Base-by-base conservation (phyloP, 1,140 invertebrate species). In the Melanaphis sacchari region DNA sequence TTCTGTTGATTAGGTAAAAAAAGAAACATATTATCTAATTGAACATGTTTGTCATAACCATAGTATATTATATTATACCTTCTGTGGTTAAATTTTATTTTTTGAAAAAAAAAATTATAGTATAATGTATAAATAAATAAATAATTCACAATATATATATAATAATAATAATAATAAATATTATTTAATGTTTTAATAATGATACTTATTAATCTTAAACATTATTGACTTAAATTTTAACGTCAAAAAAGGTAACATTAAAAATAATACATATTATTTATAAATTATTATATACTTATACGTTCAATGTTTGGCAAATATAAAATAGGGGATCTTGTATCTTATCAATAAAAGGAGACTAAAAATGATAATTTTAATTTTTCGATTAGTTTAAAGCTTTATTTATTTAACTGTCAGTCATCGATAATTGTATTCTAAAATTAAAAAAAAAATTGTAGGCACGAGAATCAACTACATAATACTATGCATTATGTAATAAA, bases 181-280 rank as follows among this genome's bases (percentile, higher is more conserved):
- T 82, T 38, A n/a, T 82, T 26, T 59, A 36, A 81, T 85, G 15
- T 84, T 43, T 41, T 84, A 43, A 40, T 87, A 90, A 90, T 31
- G 6, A 90, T 90, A 91, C 82, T 92, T 52, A 81, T 76, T 76
- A 76, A 91, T 9, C 91, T 92, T 92, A 92, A 92, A 84, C n/a
- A 84, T 46, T 82, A 92, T 92, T 92, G 91, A 92, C 91, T 92
- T 92, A 46, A 84, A 46, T 52, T 91, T 92, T 43, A 43, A 92
- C 76, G 91, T 81, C 76, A 92, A 76, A 92, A 82, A 81, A 92
- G 91, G 91, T 92, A 92, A 92, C 91, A 76, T 81, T 92, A 92
- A 49, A 92, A 82, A 82, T 81, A 82, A 92, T 92, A 81, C 22
- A 92, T 38, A 91, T 91, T 18, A 76, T n/a, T 76, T 18, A 76